phyloP scores from a whole-genome alignment of 1,140 invertebrate genomes.

The Acyrthosiphon pisum region DNA sequence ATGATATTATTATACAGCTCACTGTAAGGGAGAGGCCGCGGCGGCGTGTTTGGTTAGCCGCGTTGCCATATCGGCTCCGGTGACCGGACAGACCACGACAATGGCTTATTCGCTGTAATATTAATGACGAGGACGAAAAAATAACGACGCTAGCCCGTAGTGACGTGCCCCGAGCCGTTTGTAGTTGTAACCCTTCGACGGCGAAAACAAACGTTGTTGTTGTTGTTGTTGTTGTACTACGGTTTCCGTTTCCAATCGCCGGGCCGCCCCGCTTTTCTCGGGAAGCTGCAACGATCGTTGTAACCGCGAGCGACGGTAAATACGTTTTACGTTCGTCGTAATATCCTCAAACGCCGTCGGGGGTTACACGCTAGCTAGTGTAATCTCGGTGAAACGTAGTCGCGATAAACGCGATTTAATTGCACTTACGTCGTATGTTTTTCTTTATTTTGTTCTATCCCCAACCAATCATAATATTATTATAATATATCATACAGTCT shows the following conservation, averaged over 20 bases:
- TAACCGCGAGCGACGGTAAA: too few species aligned
- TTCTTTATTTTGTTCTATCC: neutral
- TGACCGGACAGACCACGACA: too few species aligned
- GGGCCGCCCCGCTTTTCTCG: neutral
- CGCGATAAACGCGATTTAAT: neutral
- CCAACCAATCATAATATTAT: neutral
- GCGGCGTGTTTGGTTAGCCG: conserved; percentile 46
- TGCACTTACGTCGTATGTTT: neutral
- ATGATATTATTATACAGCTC: neutral
- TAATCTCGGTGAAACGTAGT: neutral
- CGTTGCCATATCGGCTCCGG: conserved; percentile 27
- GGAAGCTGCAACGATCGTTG: neutral
- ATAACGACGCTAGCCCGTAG: neutral
- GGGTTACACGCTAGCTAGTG: neutral
- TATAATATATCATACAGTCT: neutral
- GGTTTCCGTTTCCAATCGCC: neutral
- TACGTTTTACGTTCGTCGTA: neutral
- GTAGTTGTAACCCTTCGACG: neutral
- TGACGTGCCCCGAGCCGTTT: neutral
- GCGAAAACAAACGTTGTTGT: neutral
- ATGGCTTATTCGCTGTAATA: neutral
- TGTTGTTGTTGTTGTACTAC: neutral
- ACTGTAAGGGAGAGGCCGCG: conserved; percentile 46
- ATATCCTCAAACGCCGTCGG: neutral
- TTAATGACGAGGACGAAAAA: neutral